Evolutionary conservation across 2,113 vertebrate species (phyloP), one percentile per base, ranked within the genome.

Genomic region (Eira barbara): DNA sequence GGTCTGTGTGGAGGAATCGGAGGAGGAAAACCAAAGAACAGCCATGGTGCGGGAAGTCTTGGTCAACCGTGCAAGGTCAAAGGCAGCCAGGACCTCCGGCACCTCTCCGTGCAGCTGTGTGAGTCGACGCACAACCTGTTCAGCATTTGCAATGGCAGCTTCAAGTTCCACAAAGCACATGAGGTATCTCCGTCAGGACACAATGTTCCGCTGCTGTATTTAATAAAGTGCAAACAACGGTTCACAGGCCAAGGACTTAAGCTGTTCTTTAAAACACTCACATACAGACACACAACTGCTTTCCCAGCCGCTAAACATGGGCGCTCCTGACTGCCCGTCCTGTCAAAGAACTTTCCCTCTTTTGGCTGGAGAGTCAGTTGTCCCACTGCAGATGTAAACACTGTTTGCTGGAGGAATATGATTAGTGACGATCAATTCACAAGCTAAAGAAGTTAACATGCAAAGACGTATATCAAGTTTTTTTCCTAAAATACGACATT

Each of bases 181-280:
- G n/a, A 61, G 76, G 47, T 8, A 47, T 61, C 57, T 18, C 2
- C 39, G 55, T 7, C 27, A 34, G 49, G 63, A 61, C 10, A n/a
- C 29, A 34, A 21, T 11, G 15, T 20, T 81, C 97, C 74, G 86
- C 91, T 36, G 45, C 36, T 27, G 2, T 39, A 29, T 71, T 18
- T 78, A 96, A 94, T 85, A 81, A 95, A 92, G 67, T 67, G 92
- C 69, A 96, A n/a, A 94, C 39, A 17, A 80, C 2, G 4, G 49
- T 59, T 63, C 55, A 27, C 55, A 27, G 4, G 52, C 21, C 89
- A 84, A 95, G 3, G 0, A 57, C 17, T 15, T 23, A 49, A 0
- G 0, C 2, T 23, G 13, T 20, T 39, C 83, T 95, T 78, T 52
- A 27, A 83, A 81, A 74, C 4, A 17, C 49, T 52, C 52, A 20